A percentile compares a stretch with the other conserved stretches of the same genome.
Evolutionary conservation across 2,888 invertebrate genomes (phyloP).

Genomic region (Encarsia formosa): DNA sequence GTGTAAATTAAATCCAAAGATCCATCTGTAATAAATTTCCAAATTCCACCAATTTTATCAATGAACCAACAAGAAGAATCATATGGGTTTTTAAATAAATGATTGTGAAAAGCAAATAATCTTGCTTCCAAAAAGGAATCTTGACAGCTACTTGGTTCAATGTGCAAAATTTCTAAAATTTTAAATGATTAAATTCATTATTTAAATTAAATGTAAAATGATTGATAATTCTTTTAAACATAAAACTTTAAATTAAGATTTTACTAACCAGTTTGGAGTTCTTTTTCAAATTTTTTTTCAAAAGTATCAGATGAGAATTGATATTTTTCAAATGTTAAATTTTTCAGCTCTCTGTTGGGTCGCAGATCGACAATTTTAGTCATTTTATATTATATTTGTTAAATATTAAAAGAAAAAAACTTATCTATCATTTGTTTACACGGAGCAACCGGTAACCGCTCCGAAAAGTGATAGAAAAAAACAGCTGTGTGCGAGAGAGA

Average conservation of each 20-base stretch:
- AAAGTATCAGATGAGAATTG: constrained; percentile 40
- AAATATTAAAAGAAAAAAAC: too few species aligned
- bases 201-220: neutral
- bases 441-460: too few species aligned
- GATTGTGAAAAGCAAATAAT: constrained; percentile 48
- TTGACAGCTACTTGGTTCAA: constrained; percentile 39
- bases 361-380: constrained; percentile 43
- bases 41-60: constrained; percentile 37
- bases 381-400: constrained; percentile 35
- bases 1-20: constrained; percentile 29
- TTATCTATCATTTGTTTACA: too few species aligned
- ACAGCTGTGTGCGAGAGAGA: too few species aligned
- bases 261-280: constrained; percentile 34
- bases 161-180: constrained; percentile 39
- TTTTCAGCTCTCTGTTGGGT: constrained; percentile 37
- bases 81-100: constrained; percentile 44
- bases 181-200: neutral
- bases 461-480: too few species aligned
- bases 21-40: constrained; percentile 35
- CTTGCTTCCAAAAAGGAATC: constrained; percentile 45
- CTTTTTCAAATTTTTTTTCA: constrained; percentile 32
- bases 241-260: constrained; percentile 9
- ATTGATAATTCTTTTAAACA: constrained; percentile 1
- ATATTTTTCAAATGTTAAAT: constrained; percentile 44
- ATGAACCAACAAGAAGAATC: constrained; percentile 45